A percentile compares a stretch with the other conserved stretches of the same genome.
Evolutionary conservation across 2,113 vertebrate genomes (phyloP).

Genomic region (rabbit (Oryctolagus cuniculus)): DNA sequence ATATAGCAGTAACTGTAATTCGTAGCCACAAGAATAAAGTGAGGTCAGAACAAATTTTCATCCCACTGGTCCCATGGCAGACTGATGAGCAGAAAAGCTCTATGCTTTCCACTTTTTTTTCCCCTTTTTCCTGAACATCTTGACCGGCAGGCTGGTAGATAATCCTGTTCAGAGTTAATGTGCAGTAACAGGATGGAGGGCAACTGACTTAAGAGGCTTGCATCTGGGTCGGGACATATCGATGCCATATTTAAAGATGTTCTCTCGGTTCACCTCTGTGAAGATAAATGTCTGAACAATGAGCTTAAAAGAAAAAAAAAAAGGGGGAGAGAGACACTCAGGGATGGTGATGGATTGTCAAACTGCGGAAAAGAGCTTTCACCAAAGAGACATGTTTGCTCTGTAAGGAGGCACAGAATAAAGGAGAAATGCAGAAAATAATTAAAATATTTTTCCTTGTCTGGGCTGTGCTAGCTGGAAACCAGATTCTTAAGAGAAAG

Average conservation of each 20-base stretch:
- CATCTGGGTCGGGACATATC: slow-evolving; percentile 83
- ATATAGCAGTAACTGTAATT: slow-evolving; percentile 32
- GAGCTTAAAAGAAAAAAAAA: slow-evolving; percentile 70
- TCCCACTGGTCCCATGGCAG: slow-evolving; percentile 70
- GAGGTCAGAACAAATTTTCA: slow-evolving; percentile 76
- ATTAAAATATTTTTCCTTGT: slow-evolving; percentile 70
- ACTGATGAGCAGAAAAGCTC: slow-evolving; percentile 79
- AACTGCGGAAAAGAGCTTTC: slow-evolving; percentile 77
- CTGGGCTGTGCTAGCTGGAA: slow-evolving; percentile 30
- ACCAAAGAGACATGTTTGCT: slow-evolving; percentile 68
- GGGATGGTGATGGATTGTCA: slow-evolving; percentile 81
- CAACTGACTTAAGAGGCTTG: slow-evolving; percentile 87
- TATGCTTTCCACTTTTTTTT: slow-evolving; percentile 59
- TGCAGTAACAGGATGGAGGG: slow-evolving; percentile 86
- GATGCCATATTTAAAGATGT: slow-evolving; percentile 85
- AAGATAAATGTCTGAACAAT: slow-evolving; percentile 83
- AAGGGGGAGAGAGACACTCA: slow-evolving; percentile 50
- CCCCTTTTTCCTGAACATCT: slow-evolving; percentile 79
- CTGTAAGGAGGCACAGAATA: slow-evolving; percentile 60
- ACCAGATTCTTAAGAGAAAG: slow-evolving; percentile 54
- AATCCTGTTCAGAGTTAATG: slow-evolving; percentile 88
- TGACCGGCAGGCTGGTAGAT: slow-evolving; percentile 86
- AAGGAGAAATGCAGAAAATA: slow-evolving; percentile 63
- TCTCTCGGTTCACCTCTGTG: slow-evolving; percentile 67
- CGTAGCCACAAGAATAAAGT: slow-evolving; percentile 62